Conservation (phyloP, 2,797 vertebrate species). For the Podarcis lilfordi region DNA sequence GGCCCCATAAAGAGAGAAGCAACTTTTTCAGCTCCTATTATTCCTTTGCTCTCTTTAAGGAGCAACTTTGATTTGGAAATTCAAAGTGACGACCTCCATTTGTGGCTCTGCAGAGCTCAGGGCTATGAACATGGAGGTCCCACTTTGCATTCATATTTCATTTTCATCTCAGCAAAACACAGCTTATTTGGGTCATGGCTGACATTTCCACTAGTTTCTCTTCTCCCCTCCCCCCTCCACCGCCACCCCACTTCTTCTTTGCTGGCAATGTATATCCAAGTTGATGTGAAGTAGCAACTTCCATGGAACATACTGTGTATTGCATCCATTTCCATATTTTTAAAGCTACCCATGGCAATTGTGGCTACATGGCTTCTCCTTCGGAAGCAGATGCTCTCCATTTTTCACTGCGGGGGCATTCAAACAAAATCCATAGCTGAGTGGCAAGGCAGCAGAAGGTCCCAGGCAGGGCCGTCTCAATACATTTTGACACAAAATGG, state of each 20-base stretch:
- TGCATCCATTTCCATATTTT: not conserved
- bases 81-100: constrained; percentile 58
- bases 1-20: constrained; percentile 52
- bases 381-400: not conserved
- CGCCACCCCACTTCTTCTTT: not conserved
- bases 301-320: constrained; percentile 7
- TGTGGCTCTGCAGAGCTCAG: constrained; percentile 52
- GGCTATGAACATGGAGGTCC: constrained; percentile 58
- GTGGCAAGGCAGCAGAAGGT: too few species aligned
- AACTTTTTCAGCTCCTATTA: constrained; percentile 55
- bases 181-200: constrained; percentile 63
- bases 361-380: not conserved
- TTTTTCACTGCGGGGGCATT: not conserved
- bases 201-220: not conserved
- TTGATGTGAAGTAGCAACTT: constrained; percentile 38
- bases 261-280: constrained; percentile 34
- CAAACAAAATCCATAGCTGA: too few species aligned
- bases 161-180: constrained; percentile 54
- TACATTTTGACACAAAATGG: too few species aligned
- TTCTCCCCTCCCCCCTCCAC: not conserved
- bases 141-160: constrained; percentile 44
- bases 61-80: constrained; percentile 53
- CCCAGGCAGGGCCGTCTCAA: too few species aligned
- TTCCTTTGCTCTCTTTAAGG: constrained; percentile 51
- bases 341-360: not conserved